Conservation (phyloP, 2,888 invertebrate species). For the Hofmannophila pseudospretella region DNA sequence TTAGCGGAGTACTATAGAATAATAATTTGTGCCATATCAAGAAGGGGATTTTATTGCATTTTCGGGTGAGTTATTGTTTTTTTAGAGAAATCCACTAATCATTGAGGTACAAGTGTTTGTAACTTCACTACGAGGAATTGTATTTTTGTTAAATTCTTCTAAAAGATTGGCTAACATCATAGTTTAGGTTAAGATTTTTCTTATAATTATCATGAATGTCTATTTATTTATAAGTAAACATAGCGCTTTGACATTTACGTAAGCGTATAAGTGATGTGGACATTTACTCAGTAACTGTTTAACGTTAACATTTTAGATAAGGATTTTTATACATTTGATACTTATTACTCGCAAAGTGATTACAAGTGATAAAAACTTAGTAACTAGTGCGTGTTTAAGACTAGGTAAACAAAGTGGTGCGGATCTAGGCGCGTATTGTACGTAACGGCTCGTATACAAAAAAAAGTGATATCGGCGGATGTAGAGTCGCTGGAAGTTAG, state of each 20-base stretch:
- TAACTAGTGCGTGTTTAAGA: conserved; percentile 59
- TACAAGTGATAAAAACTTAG: conserved; percentile 69
- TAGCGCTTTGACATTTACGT: conserved; percentile 60
- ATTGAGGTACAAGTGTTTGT: conserved; percentile 33
- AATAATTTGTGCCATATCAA: conserved; percentile 53
- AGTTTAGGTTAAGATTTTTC: conserved; percentile 60
- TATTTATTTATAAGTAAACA: conserved; percentile 66
- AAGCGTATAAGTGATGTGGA: conserved; percentile 62
- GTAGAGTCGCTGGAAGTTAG: conserved; percentile 37
- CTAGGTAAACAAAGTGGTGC: conserved; percentile 60
- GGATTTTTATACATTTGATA: conserved; percentile 76
- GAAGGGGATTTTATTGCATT: conserved; percentile 30
- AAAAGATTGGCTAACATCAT: conserved; percentile 47
- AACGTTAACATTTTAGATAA: conserved; percentile 62
- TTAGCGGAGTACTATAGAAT: conserved; percentile 36
- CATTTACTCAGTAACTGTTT: conserved; percentile 66
- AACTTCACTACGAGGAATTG: conserved; percentile 8
- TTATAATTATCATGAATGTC: conserved; percentile 65
- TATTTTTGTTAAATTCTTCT: conserved; percentile 30
- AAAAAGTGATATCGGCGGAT: conserved; percentile 42
- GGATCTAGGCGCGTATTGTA: conserved; percentile 46
- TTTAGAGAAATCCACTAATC: conserved; percentile 42
- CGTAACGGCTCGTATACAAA: conserved; percentile 14
- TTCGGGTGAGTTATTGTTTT: conserved; percentile 17
- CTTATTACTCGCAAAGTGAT: conserved; percentile 75